Conservation (phyloP, 1,140 invertebrate species). For the Drosophila sproati region DNA sequence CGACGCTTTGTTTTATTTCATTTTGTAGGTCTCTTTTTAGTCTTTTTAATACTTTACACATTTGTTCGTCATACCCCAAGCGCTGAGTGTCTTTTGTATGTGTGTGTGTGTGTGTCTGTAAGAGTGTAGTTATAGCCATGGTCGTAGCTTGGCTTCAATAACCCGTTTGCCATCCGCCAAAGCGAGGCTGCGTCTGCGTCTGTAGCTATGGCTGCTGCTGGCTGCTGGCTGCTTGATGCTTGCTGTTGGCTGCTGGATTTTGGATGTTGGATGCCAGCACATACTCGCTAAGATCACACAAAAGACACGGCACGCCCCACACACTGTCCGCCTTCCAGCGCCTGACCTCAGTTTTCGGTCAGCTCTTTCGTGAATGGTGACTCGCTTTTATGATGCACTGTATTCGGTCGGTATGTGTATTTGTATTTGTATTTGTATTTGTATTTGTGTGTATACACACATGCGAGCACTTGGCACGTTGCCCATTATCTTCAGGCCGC, state of each 20-base stretch:
- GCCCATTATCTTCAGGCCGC: conserved; percentile 70
- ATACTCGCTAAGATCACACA: conserved; percentile 77
- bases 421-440: conserved; percentile 11
- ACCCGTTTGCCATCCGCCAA: conserved; percentile 81
- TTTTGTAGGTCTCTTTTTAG: conserved; percentile 65
- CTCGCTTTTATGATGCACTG: conserved; percentile 77
- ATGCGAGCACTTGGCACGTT: conserved; percentile 76
- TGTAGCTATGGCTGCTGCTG: background rate
- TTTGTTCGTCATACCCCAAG: conserved; percentile 76
- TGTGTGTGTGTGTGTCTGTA: conserved; percentile 19
- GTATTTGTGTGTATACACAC: conserved; percentile 45
- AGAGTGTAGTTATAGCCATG: conserved; percentile 38
- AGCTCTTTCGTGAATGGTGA: conserved; percentile 67
- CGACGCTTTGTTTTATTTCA: conserved; percentile 70
- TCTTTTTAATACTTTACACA: conserved; percentile 78
- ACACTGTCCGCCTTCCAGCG: background rate
- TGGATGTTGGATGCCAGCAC: conserved; percentile 75
- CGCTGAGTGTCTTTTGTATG: conserved; percentile 46
- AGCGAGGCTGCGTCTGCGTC: conserved; percentile 56
- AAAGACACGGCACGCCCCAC: conserved; percentile 78
- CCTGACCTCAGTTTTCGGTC: conserved; percentile 34
- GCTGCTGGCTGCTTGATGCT: conserved; percentile 64
- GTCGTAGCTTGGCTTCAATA: conserved; percentile 57
- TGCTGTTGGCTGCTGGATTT: conserved; percentile 14
- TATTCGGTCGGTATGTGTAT: conserved; percentile 45